Conservation (phyloP, 2,888 invertebrate genomes). For the Apodemia mormo region DNA sequence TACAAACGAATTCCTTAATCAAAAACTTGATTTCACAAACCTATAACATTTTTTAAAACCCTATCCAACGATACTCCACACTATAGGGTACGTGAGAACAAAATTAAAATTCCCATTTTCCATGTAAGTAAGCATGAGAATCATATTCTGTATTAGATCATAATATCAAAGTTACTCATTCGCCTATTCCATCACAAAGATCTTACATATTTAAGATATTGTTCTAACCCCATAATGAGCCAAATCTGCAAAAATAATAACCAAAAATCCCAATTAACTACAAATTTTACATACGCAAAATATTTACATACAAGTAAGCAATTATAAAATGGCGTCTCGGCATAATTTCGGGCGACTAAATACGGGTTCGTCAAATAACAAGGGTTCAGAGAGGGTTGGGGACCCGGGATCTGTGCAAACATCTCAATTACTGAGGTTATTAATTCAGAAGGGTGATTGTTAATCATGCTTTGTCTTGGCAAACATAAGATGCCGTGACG, state of each 20-base stretch:
- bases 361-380: conserved; percentile 68
- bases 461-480: conserved; percentile 46
- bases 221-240: too few species aligned
- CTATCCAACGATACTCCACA: too few species aligned
- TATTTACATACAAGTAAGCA: conserved; percentile 34
- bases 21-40: too few species aligned
- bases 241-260: not conserved
- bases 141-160: too few species aligned
- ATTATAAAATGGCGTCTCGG: conserved; percentile 52
- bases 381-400: conserved; percentile 53
- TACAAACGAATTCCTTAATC: too few species aligned
- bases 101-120: too few species aligned
- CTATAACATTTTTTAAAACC: too few species aligned
- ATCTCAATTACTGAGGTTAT: conserved; percentile 78
- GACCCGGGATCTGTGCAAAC: conserved; percentile 56
- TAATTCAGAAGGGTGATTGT: conserved; percentile 66
- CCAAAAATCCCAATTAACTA: conserved; percentile 1
- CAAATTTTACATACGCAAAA: conserved; percentile 5
- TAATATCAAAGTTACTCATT: too few species aligned
- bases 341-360: conserved; percentile 70
- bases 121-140: too few species aligned
- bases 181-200: too few species aligned
- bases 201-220: too few species aligned
- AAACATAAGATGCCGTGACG: conserved; percentile 32
- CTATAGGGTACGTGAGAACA: too few species aligned